Evolutionary conservation across 2,797 vertebrate genomes (phyloP).

Genomic region (Crocodylus rhombifer): DNA sequence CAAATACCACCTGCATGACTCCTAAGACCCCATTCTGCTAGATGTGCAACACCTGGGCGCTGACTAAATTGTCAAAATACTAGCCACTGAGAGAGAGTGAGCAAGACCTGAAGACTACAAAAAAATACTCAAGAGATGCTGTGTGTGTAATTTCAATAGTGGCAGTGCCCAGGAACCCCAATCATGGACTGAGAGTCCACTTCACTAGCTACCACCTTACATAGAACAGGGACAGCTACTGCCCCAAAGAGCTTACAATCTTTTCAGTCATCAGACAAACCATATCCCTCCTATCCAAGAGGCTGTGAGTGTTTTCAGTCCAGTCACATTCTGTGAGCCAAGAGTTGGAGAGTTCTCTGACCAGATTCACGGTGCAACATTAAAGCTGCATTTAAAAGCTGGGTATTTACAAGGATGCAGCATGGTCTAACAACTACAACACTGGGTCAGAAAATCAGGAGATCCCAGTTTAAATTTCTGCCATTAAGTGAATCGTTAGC

Average conservation of each 20-base stretch:
- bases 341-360: too few species aligned
- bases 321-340: too few species aligned
- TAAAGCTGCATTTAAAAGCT: not conserved
- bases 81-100: not conserved
- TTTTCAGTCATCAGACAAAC: not conserved
- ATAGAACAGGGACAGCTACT: not conserved
- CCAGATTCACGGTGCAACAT: not conserved
- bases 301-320: too few species aligned
- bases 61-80: not conserved
- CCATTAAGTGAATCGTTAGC: not conserved
- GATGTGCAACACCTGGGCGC: not conserved
- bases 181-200: not conserved
- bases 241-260: not conserved
- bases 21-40: not conserved
- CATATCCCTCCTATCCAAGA: too few species aligned
- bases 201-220: not conserved
- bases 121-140: not conserved
- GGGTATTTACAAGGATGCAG: not conserved
- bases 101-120: not conserved
- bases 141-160: not conserved
- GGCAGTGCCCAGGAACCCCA: not conserved
- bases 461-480: not conserved
- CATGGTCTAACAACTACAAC: not conserved
- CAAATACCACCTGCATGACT: rapidly evolving
- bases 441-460: not conserved